Evolutionary conservation across 2,888 invertebrate genomes (phyloP).

Genomic region (Pollenia angustigena): DNA sequence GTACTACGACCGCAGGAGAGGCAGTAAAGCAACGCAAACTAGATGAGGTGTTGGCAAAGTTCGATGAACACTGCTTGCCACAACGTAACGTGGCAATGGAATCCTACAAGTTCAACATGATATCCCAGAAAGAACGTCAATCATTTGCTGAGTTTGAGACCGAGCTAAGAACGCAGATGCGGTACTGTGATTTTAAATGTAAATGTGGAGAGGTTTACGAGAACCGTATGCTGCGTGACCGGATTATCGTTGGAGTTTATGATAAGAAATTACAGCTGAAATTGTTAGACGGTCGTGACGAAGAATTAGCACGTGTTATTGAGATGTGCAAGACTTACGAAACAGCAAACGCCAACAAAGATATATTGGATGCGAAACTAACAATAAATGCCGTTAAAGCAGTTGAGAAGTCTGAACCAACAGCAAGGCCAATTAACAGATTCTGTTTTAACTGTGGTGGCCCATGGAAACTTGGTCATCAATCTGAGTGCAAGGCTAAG

Average conservation of each 20-base stretch:
- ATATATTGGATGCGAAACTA: conserved; percentile 43
- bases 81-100: conserved; percentile 60
- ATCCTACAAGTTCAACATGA: conserved; percentile 71
- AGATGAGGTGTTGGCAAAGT: no score
- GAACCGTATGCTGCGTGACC: conserved; percentile 69
- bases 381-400: not conserved
- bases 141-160: conserved; percentile 70
- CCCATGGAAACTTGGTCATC: conserved; percentile 58
- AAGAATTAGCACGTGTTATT: conserved; percentile 60
- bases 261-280: conserved; percentile 68
- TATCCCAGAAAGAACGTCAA: conserved; percentile 71
- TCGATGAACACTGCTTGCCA: conserved; percentile 54
- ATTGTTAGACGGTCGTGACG: conserved; percentile 64
- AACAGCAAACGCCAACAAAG: conserved; percentile 54
- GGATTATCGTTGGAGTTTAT: conserved; percentile 63
- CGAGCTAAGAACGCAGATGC: conserved; percentile 67
- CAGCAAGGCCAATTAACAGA: conserved; percentile 19
- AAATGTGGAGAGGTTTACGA: conserved; percentile 62
- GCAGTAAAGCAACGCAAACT: no score
- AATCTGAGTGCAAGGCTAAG: conserved; percentile 67
- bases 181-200: conserved; percentile 70
- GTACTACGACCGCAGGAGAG: not conserved
- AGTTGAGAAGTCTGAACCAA: not conserved
- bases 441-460: conserved; percentile 59
- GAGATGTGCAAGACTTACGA: conserved; percentile 49